phyloP scores from a whole-genome alignment of 1,140 invertebrate species.

The Acromyrmex charruanus region DNA sequence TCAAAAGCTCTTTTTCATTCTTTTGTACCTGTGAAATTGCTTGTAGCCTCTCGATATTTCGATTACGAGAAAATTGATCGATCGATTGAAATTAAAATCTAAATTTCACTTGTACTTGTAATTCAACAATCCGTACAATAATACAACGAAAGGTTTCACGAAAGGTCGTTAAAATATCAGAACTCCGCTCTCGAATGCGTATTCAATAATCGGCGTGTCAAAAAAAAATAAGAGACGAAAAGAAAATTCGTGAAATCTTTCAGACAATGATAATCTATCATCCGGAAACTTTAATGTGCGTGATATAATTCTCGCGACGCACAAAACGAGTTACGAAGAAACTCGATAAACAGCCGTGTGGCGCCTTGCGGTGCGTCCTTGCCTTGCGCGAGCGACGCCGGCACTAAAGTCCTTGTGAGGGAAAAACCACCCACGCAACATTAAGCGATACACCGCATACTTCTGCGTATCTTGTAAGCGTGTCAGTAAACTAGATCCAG shows the following conservation, averaged over 20 bases:
- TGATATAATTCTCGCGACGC: constrained; percentile 16
- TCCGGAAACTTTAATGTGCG: constrained; percentile 42
- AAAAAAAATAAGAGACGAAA: not conserved
- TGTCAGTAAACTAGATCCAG: constrained; percentile 27
- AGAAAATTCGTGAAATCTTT: not conserved
- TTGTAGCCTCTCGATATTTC: not conserved
- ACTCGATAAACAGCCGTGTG: constrained; percentile 62
- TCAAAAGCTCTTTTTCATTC: not conserved
- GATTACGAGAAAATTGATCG: not conserved
- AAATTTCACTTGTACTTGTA: not conserved
- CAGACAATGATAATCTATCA: not conserved
- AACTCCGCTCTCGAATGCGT: not conserved
- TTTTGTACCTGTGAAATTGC: not conserved
- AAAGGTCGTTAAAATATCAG: not conserved
- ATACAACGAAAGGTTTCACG: not conserved
- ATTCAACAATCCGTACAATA: not conserved
- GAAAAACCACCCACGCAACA: constrained; percentile 50
- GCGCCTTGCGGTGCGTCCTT: constrained; percentile 58
- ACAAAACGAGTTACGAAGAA: constrained; percentile 42
- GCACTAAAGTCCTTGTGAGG: constrained; percentile 38
- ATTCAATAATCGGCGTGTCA: not conserved
- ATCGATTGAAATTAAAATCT: not conserved
- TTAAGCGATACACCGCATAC: constrained; percentile 31
- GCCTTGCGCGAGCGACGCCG: constrained; percentile 37
- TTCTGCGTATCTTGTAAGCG: constrained; percentile 3